Conservation (phyloP, 2,113 vertebrate species). For the Nestor notabilis region DNA sequence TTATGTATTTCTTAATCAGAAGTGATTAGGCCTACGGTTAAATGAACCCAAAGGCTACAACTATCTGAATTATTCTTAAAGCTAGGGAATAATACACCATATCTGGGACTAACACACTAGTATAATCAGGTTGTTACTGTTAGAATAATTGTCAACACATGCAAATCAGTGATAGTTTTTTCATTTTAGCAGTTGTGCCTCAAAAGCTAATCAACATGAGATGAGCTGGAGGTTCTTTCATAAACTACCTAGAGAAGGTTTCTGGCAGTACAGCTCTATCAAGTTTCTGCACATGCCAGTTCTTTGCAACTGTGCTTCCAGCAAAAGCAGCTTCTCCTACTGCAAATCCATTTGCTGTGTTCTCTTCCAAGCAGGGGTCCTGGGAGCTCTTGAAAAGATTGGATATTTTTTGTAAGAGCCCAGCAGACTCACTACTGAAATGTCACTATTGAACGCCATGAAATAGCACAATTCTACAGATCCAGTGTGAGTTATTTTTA, state of each 20-base stretch:
- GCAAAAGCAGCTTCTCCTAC: not conserved
- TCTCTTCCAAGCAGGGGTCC: not conserved
- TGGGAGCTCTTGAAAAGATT: not conserved
- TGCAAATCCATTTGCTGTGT: not conserved
- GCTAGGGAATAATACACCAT: constrained; percentile 44
- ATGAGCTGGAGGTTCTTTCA: not conserved
- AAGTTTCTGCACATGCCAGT: not conserved
- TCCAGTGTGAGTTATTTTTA: not conserved
- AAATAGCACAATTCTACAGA: not conserved
- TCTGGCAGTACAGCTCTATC: constrained; percentile 26
- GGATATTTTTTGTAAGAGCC: not conserved
- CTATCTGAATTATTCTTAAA: constrained; percentile 44
- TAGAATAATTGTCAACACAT: constrained; percentile 50
- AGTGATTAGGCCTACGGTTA: constrained; percentile 47
- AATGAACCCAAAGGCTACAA: constrained; percentile 49
- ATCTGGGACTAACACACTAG: constrained; percentile 53
- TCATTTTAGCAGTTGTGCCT: not conserved
- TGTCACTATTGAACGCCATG: not conserved
- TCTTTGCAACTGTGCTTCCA: not conserved
- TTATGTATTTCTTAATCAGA: constrained; percentile 64
- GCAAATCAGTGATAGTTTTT: constrained; percentile 41
- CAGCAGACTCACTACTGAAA: not conserved
- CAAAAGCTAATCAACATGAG: constrained; percentile 24
- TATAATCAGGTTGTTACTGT: constrained; percentile 38
- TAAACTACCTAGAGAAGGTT: not conserved